Base-by-base conservation (phyloP, 1,140 invertebrate genomes). In the Drosophila quadrilineata region DNA sequence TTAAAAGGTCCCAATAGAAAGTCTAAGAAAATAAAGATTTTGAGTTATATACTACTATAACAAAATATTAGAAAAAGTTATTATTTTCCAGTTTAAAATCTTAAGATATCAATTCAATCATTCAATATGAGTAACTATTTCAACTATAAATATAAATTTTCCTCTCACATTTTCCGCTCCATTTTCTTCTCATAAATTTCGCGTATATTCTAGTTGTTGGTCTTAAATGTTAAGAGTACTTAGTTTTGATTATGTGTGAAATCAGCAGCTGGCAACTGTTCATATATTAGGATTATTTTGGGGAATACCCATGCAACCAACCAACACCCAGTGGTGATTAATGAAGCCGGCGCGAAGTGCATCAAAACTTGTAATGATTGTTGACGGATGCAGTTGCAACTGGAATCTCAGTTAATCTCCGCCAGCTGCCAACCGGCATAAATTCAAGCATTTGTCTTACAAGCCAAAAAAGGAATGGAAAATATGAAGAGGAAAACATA, bases 311-410 rank as follows among this genome's bases (percentile, higher is more conserved):
- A 10, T 3, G n/a, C 1, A 3, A n/a, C 12, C 12, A 16, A 21
- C 19, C 24, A 3, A 0, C 31, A 9, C 17, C 29, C 64, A 64
- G 64, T 22, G 36, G 56, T 77, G 74, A 76, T 58, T 63, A 65
- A 75, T 75, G 50, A 59, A 60, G 48, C 38, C 52, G 54, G 26
- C 19, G 45, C 22, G 21, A 28, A 28, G 40, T 77, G 58, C 67
- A 76, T 70, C 54, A 57, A 52, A 57, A 54, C 22, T 71, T 46
- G 14, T 49, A 53, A 43, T 35, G 29, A 56, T 38, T 70, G 69
- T 48, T 62, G 77, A 82, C 31, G 31, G 35, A 64, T 82, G 76
- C 73, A 84, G 24, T 72, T 62, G 46, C 49, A n/a, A n/a, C 22
- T 19, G 26, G 24, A 38, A 12, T 45, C 41, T n/a, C n/a, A n/a